Evolutionary conservation across 1,140 invertebrate genomes (phyloP), one percentile per base, ranked within the genome.

Genomic region (Monomorium pharaonis): DNA sequence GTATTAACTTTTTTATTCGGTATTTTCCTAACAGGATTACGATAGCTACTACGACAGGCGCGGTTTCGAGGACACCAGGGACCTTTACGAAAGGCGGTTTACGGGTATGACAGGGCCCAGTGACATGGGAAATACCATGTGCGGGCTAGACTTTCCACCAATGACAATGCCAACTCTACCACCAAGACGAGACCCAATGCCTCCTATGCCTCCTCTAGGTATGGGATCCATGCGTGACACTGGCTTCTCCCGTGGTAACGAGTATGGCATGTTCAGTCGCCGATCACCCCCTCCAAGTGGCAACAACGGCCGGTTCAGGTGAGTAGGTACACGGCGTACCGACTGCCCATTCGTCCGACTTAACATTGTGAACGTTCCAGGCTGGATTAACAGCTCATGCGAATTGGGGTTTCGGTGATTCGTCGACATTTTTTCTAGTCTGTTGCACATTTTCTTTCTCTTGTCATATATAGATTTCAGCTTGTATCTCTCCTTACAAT

Each of bases 241-340:
- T 49, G 95, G 93, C 86, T 95, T 95, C 85, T 94, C 95, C 83
- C 94, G 95, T 84, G 94, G 95, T 24, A 96, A 95, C 89, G 97
- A 97, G 86, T 98, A 98, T 93, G 97, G 97, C 77, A 97, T 98
- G 97, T 98, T 97, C 94, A 98, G 97, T 93, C 96, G 97, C 85
- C 96, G 97, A 91, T 97, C 97, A 87, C 97, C 97, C 85, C 97
- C 97, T 65, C 93, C 95, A 37, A 94, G 93, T 69, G 94, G 94
- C 84, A 95, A 94, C 86, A 95, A 95, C 86, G 94, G 94, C 85
- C 91, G 95, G 92, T 96, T 95, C 93, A 95, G 95, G 95, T 95
- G 91, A 95, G 93, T 93, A 89, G 87, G 67, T 76, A 76, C 70
- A 88, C 81, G 72, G 85, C 78, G 54, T 90, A 86, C 85, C 87